Evolutionary conservation across 2,113 vertebrate species (phyloP).

Genomic region (Xerus inauris): DNA sequence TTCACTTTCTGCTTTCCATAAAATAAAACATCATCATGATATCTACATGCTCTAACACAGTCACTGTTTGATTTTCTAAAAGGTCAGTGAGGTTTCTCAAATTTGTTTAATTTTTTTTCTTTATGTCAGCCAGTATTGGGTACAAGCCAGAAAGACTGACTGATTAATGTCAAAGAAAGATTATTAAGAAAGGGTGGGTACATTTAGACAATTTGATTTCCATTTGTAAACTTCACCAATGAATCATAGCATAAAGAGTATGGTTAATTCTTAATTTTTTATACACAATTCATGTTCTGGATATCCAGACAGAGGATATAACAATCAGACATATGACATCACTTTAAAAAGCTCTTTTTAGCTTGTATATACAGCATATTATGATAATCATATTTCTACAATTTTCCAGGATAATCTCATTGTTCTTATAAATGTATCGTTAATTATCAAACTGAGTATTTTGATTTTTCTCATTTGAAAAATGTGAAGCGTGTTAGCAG

Average conservation of each 20-base stretch:
- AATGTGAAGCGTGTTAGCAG: constrained; percentile 35
- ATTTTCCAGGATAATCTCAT: background rate
- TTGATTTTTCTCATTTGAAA: constrained; percentile 43
- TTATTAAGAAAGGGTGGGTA: background rate
- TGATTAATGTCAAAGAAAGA: background rate
- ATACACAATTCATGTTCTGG: background rate
- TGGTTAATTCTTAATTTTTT: constrained; percentile 10
- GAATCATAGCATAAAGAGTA: background rate
- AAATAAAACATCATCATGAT: constrained; percentile 2
- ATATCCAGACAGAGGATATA: background rate
- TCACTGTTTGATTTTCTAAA: background rate
- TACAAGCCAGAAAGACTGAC: background rate
- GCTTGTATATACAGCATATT: background rate
- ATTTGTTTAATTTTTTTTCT: background rate
- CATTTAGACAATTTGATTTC: background rate
- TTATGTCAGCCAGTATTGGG: background rate
- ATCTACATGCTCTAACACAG: background rate
- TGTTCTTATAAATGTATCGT: constrained; percentile 9
- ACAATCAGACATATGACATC: background rate
- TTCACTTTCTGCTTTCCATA: background rate
- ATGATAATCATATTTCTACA: background rate
- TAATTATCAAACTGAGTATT: constrained; percentile 28
- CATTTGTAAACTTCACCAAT: background rate
- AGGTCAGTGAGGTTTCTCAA: background rate
- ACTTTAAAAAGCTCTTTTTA: constrained; percentile 13